Percentiles rank a stretch among this genome's conserved stretches.
Conservation (phyloP, 1,140 invertebrate genomes). For the Brachionus sp. region DNA sequence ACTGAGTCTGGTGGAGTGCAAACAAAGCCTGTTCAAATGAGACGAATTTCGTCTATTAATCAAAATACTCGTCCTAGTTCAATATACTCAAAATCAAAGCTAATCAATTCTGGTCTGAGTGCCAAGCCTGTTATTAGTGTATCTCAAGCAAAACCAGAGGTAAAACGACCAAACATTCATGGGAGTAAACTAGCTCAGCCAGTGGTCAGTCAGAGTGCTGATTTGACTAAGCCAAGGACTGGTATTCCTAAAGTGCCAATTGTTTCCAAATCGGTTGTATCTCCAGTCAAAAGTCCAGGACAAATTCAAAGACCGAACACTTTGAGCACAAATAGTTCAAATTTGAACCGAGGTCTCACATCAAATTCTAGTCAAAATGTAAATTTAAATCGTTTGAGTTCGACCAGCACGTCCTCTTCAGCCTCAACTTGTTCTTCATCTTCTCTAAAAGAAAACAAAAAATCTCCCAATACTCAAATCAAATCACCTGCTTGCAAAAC, state of each 20-base stretch:
- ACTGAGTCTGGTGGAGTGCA: not conserved
- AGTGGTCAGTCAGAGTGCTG: not conserved
- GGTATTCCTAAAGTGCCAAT: not conserved
- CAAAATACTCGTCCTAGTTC: constrained; percentile 15
- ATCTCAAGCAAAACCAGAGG: not conserved
- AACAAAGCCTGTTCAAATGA: not conserved
- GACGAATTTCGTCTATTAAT: not conserved
- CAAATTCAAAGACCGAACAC: constrained; percentile 11
- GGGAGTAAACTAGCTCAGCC: not conserved
- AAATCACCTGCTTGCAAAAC: not conserved
- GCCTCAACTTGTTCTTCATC: constrained; percentile 18
- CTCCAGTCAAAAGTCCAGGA: not conserved
- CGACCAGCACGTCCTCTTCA: constrained; percentile 9
- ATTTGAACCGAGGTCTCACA: not conserved
- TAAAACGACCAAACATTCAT: not conserved
- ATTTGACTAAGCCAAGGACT: not conserved
- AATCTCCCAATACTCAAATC: constrained; percentile 5
- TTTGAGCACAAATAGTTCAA: not conserved
- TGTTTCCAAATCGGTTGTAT: not conserved
- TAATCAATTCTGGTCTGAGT: not conserved
- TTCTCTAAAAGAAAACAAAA: constrained; percentile 39
- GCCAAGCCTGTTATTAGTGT: not conserved
- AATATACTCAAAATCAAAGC: constrained; percentile 11
- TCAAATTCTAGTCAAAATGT: constrained; percentile 10
- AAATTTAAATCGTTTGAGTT: constrained; percentile 21